Base-by-base conservation (phyloP, 1,140 invertebrate species). In the Rhyacophila brunnea region DNA sequence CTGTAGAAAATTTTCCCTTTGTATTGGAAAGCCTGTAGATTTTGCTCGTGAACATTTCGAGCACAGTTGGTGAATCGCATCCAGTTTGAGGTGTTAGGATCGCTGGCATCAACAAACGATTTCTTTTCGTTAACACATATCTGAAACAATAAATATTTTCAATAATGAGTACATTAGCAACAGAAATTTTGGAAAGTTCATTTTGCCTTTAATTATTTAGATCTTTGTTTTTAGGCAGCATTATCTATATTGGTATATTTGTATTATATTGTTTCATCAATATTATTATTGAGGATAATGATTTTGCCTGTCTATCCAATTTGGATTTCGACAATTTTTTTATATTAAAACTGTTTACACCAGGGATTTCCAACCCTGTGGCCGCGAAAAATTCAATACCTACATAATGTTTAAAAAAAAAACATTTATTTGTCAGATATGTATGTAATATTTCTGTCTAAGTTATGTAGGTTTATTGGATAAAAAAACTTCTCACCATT, bases 11-110 rank as follows among this genome's bases (percentile, higher is more conserved):
- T 73, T 34, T 80, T 54, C 11, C 80, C 80, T 42, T 73, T 68
- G 66, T 80, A 80, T 66, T 85, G 83, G 64, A 79, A 84, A 0
- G 83, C 81, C 3, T 80, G 67, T 1, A 85, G 67, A 68, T 85
- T 85, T 60, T 83, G 81, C 60, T 83, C 81, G 42, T 58, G 52
- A 55, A 71, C 71, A 58, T 73, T 67, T 23, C 78, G 67, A 1
- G 83, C 75, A 68, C 82, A 85, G 67, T 85, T 85, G 0, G 85
- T 78, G 61, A 78, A 85, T 3, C 82, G 73, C 79, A 85, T 78
- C 83, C 83, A 85, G 67, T 85, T 85, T 28, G 72, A 74, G 14
- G 62, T 63, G 28, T 68, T 66, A 0, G 69, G 60, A 42, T 82
- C 72, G 1, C 48, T 62, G 5, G 73, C 81, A 67, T 81, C 79